These are phyloP conservation scores for Rhabdornis inornatus DNA, from an alignment of 2,113 vertebrate genomes.

Conservation along the genomic window DNA sequence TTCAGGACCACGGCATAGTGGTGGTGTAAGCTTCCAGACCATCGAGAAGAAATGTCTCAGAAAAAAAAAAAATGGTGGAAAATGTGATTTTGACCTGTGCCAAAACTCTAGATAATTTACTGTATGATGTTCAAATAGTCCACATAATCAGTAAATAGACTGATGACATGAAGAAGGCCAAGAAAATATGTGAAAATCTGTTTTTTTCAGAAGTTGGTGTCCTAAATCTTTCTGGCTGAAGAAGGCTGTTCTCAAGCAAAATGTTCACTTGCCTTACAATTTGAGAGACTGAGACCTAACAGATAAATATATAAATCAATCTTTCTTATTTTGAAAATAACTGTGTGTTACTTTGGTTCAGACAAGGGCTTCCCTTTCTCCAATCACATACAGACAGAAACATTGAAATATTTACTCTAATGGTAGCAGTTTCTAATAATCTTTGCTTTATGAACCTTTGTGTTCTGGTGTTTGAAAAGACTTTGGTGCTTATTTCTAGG, in stretches of 20 bases:
- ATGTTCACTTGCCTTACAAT: neutral
- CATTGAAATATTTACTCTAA: neutral
- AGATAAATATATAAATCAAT: neutral
- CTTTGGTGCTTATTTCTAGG: neutral
- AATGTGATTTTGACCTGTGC: neutral
- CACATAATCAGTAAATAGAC: neutral
- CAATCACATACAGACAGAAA: no score
- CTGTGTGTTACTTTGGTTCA: neutral
- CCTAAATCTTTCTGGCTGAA: neutral
- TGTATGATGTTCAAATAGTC: neutral
- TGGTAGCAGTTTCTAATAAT: neutral
- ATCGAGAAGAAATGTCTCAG: neutral
- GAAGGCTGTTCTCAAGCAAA: neutral
- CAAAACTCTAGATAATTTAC: neutral
- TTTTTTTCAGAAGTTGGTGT: neutral
- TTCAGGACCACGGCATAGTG: neutral
- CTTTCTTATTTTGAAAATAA: neutral
- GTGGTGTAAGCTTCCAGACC: neutral
- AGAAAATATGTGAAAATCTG: neutral
- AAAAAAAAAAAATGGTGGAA: neutral
- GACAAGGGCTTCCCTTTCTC: neutral
- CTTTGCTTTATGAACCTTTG: fast-evolving
- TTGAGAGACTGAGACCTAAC: neutral
- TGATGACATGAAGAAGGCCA: neutral
- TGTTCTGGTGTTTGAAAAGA: neutral